Conservation (phyloP, 2,888 invertebrate genomes). For the Drosophila bunnanda region DNA sequence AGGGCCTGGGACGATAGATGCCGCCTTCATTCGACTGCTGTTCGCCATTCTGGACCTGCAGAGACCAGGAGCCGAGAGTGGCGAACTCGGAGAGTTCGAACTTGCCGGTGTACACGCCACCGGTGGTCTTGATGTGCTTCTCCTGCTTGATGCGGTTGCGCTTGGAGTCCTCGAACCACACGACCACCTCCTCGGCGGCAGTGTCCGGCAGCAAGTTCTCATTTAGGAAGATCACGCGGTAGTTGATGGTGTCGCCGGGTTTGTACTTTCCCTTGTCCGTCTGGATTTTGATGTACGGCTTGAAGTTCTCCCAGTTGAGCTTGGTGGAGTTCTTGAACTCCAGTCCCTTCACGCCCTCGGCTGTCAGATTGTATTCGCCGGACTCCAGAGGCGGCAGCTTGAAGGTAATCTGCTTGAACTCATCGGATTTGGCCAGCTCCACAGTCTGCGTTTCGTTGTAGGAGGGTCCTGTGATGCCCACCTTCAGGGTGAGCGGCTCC, state of each 20-base stretch:
- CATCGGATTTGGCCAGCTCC: slow-evolving; percentile 59
- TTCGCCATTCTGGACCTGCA: slow-evolving; percentile 58
- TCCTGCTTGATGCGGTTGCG: slow-evolving; percentile 94
- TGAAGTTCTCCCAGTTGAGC: slow-evolving; percentile 87
- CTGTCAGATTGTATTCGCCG: slow-evolving; percentile 91
- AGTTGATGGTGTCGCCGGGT: slow-evolving; percentile 92
- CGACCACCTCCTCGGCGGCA: slow-evolving; percentile 87
- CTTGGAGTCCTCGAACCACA: slow-evolving; percentile 90
- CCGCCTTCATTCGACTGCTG: neutral
- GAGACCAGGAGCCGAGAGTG: slow-evolving; percentile 95
- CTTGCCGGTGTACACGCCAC: slow-evolving; percentile 89
- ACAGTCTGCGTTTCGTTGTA: slow-evolving; percentile 72
- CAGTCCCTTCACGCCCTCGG: slow-evolving; percentile 90
- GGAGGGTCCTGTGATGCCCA: slow-evolving; percentile 79
- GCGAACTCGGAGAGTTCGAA: slow-evolving; percentile 91
- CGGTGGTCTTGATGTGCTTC: slow-evolving; percentile 85
- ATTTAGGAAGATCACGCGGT: slow-evolving; percentile 87
- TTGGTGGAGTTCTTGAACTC: slow-evolving; percentile 90
- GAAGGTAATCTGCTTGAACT: slow-evolving; percentile 72
- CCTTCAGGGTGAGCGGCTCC: slow-evolving; percentile 70
- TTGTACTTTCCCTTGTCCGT: slow-evolving; percentile 96
- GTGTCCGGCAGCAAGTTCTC: slow-evolving; percentile 89
- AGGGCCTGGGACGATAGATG: neutral
- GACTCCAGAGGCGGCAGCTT: slow-evolving; percentile 65
- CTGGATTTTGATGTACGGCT: slow-evolving; percentile 90